Conservation (phyloP, 2,113 vertebrate species). For the Alosa alosa region DNA sequence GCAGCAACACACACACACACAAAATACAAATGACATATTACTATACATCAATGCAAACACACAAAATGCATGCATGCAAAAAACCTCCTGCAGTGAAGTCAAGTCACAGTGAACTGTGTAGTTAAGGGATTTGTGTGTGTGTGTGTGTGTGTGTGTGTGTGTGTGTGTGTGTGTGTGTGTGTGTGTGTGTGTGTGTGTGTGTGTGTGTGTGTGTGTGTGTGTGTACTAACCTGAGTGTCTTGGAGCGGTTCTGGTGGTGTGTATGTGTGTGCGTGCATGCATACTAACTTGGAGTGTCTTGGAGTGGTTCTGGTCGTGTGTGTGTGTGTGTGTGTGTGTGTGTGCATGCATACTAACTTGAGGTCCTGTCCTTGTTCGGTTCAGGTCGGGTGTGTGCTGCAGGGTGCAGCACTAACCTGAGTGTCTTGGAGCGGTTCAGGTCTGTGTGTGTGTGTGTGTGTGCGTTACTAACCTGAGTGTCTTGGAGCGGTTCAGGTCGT, state of each 20-base stretch:
- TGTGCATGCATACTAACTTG: not conserved
- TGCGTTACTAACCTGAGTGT: too few species aligned
- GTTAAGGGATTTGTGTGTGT: not conserved
- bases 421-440: conserved; percentile 73
- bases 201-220: not conserved
- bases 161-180: not conserved
- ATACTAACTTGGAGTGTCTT: too few species aligned
- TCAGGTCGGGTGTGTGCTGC: too few species aligned
- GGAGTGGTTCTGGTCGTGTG: not conserved
- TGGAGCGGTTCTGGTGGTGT: not conserved
- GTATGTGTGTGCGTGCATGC: not conserved
- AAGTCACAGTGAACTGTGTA: too few species aligned
- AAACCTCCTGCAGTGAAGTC: too few species aligned
- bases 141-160: not conserved
- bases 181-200: not conserved
- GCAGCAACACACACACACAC: conserved; percentile 38
- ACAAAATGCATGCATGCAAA: not conserved
- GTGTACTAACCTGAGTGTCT: too few species aligned
- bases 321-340: not conserved
- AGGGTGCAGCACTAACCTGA: not conserved
- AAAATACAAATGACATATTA: not conserved
- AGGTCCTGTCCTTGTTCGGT: too few species aligned
- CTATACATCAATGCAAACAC: not conserved
- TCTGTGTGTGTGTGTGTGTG: not conserved
- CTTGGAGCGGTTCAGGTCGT: too few species aligned